These are phyloP conservation scores for Latrodectus geometricus DNA, from an alignment of 1,140 invertebrate genomes.

Conservation along the genomic window DNA sequence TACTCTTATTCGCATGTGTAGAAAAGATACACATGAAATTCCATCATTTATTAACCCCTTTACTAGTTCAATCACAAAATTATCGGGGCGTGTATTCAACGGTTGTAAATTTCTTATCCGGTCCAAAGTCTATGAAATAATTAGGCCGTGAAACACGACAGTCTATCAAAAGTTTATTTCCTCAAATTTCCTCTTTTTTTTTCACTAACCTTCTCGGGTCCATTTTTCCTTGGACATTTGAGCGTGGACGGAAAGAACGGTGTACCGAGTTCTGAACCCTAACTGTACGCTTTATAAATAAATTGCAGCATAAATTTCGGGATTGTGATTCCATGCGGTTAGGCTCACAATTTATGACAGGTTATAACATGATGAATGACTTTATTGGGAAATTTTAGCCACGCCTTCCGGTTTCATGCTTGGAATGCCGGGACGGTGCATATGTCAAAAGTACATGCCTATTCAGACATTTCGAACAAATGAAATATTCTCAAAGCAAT, in stretches of 20 bases:
- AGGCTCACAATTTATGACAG: background rate
- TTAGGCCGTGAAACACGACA: conserved; percentile 1
- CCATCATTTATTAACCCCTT: background rate
- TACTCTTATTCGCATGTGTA: too few species aligned
- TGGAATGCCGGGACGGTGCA: background rate
- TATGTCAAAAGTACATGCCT: background rate
- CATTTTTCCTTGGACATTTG: background rate
- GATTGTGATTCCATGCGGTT: background rate
- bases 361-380: background rate
- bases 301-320: background rate
- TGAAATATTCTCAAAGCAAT: background rate
- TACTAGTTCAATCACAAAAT: background rate
- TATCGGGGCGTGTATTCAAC: background rate
- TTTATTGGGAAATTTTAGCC: background rate
- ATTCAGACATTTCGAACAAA: background rate
- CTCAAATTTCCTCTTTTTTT: background rate
- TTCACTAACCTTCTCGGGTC: background rate
- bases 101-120: background rate
- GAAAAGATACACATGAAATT: too few species aligned
- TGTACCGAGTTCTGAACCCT: background rate
- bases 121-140: background rate
- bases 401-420: background rate
- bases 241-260: background rate
- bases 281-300: background rate
- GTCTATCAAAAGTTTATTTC: background rate